Evolutionary conservation across 2,113 vertebrate genomes (phyloP), one percentile per base, ranked within the genome.

Genomic region (Mungos mungo): DNA sequence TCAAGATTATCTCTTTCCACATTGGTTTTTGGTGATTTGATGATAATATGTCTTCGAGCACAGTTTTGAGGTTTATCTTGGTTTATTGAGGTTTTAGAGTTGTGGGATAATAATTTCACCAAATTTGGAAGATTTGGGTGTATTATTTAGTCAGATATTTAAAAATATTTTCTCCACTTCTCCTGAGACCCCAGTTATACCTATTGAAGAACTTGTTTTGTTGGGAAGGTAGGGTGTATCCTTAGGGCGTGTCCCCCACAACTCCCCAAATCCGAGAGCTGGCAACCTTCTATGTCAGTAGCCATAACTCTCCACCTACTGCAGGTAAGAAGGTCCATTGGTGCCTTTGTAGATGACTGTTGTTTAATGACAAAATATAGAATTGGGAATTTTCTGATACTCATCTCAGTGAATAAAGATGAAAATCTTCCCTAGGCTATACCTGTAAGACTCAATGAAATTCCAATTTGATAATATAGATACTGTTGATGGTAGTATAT

Each of bases 301-400:
- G 35, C 77, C 12, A 13, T 77, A 47, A 54, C 45, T 50, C 2
- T 85, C 63, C 21, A 71, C 16, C 68, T 65, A 25, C 27, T 79
- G 71, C 10, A 96, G 10, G 16, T 66, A 85, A 29, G 35, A 88
- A 87, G 21, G 27, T 74, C 41, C n/a, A 23, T 86, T 35, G 47
- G 16, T 91, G 63, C 74, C 29, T 96, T 93, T 72, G 89, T 38
- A 94, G n/a, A 50, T 97, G 52, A 72, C 41, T 25, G 93, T 79
- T 95, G 23, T 93, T 93, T 89, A 65, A 80, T 86, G 77, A 69
- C 8, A 95, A 87, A 93, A 60, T 72, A 63, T 71, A 10, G 87
- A 71, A 57, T 90, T 77, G 94, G 68, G 16, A 38, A 65, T 97
- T 97, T 97, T 89, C 65, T 77, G 18, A 7, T 93, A 63, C 14